These are phyloP conservation scores for Pseudococcus jackbeardsleyi DNA, from an alignment of 2,888 invertebrate genomes.

Conservation along the genomic window DNA sequence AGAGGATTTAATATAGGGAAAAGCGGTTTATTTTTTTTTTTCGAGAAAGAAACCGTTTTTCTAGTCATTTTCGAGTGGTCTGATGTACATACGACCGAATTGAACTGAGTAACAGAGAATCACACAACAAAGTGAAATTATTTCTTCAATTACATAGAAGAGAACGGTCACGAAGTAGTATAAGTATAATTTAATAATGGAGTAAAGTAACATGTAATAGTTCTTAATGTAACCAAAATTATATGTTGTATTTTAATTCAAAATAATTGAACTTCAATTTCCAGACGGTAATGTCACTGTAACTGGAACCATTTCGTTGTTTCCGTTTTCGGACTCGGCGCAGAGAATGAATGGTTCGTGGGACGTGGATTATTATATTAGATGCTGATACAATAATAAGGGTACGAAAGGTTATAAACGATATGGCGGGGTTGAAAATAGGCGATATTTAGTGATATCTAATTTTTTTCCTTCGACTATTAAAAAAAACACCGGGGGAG, in stretches of 20 bases:
- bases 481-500: background rate
- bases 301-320: slow-evolving; percentile 62
- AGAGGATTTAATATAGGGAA: background rate
- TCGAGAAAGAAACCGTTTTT: background rate
- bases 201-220: slow-evolving; percentile 63
- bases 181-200: slow-evolving; percentile 65
- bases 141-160: slow-evolving; percentile 62
- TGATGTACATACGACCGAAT: background rate
- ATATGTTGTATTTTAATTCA: slow-evolving; percentile 63
- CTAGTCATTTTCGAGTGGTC: background rate
- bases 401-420: slow-evolving; percentile 44
- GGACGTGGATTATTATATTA: slow-evolving; percentile 52
- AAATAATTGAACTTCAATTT: slow-evolving; percentile 65
- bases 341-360: slow-evolving; percentile 2
- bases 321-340: slow-evolving; percentile 42
- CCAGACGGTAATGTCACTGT: slow-evolving; percentile 63
- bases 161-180: slow-evolving; percentile 62
- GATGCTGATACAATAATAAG: slow-evolving; percentile 39
- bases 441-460: slow-evolving; percentile 46
- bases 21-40: background rate
- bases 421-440: slow-evolving; percentile 51
- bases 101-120: background rate
- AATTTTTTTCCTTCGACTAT: slow-evolving; percentile 19
- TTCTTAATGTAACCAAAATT: slow-evolving; percentile 64
- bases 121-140: slow-evolving; percentile 51